Evolutionary conservation across 2,888 invertebrate genomes (phyloP), one percentile per base, ranked within the genome.

Genomic region (Panzeria rudis): DNA sequence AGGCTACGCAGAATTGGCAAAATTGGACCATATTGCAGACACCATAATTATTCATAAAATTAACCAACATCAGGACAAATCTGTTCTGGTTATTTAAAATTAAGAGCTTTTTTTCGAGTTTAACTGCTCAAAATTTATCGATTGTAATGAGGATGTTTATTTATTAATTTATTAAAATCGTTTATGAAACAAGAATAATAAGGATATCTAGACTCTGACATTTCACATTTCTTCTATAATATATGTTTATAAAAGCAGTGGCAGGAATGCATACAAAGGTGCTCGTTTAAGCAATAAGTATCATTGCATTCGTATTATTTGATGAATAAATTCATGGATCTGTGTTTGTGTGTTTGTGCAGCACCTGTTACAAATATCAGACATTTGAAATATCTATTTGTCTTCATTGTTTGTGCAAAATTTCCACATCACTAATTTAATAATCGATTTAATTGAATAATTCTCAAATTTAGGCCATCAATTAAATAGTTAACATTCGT

Each of bases 381-480:
- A 17, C 13, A n/a, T 15, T 20, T 29, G 62, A 23, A 38, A 47
- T 7, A 29, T 62, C 23, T 56, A 64, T 71, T 17, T 64, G 11
- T 52, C 6, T 3, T 17, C 11, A 29, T 54, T 56, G 50, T 71
- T 61, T 32, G 56, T 64, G 62, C 50, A 32, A 50, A 64, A 71
- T 75, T 78, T 81, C 68, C 84, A 73, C 81, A 59, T 61, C 79
- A 80, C 41, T 59, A 17, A 50, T 20, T 56, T 69, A 15, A 62
- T 75, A 82, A 71, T 66, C 75, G 59, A 75, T 79, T 75, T 59
- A 73, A 82, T 82, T 82, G 62, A 9, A 78, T 64, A 75, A 73
- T 81, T 81, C 52, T 47, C 23, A 23, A n/a, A 75, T 66, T 50
- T 64, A 73, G 64, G 38, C 73, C 80, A 84, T 81, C 80, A 84